Conservation (phyloP, 1,140 invertebrate species). For the Trissolcus basalis region DNA sequence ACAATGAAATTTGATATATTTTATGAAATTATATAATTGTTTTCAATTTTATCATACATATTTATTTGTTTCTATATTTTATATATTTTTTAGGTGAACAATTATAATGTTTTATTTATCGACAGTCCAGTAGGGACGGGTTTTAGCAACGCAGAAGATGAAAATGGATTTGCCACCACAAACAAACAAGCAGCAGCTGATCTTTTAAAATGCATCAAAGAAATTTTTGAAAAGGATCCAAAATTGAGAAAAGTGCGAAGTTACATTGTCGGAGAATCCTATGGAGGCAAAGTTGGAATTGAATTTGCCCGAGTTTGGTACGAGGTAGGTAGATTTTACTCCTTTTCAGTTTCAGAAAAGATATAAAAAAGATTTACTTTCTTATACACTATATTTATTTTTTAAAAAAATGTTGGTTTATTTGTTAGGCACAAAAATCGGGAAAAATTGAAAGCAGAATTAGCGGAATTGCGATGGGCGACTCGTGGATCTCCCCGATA, state of each 20-base stretch:
- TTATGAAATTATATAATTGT: no score
- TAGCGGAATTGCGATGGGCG: constrained; percentile 86
- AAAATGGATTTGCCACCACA: constrained; percentile 77
- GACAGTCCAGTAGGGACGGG: constrained; percentile 94
- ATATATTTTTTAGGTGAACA: constrained; percentile 79
- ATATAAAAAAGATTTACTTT: not conserved
- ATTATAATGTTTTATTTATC: constrained; percentile 89
- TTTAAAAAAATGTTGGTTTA: not conserved
- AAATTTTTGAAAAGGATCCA: constrained; percentile 80
- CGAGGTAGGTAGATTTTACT: constrained; percentile 73
- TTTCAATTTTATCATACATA: no score
- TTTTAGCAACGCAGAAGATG: constrained; percentile 85
- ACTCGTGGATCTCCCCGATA: constrained; percentile 91
- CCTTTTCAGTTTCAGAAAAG: not conserved
- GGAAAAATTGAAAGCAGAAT: constrained; percentile 83
- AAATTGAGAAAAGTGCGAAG: constrained; percentile 83
- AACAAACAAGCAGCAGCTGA: constrained; percentile 86
- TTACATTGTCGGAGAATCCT: constrained; percentile 91
- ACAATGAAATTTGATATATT: no score
- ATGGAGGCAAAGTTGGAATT: constrained; percentile 92
- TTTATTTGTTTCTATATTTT: constrained; percentile 16
- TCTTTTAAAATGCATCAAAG: constrained; percentile 82
- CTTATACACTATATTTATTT: no score
- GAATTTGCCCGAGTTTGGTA: constrained; percentile 82
- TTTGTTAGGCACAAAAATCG: constrained; percentile 17